phyloP scores from a whole-genome alignment of 1,140 invertebrate species.

The Drosophila nigrodunni region DNA sequence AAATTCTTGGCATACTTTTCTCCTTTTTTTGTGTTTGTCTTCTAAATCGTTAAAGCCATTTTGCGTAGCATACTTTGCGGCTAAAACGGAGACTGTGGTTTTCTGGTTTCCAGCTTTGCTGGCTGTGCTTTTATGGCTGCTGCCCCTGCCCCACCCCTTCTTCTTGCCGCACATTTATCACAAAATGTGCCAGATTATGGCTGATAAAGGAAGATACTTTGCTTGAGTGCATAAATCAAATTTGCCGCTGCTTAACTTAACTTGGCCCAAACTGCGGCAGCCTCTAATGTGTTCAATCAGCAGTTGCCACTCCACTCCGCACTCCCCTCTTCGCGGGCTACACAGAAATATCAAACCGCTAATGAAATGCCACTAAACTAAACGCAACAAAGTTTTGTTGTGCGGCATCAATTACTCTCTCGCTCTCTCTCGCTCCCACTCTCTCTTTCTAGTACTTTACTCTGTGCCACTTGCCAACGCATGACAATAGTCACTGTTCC shows the following conservation, averaged over 20 bases:
- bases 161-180: slow-evolving; percentile 58
- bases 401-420: slow-evolving; percentile 54
- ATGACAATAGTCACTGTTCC: not conserved
- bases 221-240: slow-evolving; percentile 52
- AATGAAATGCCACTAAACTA: slow-evolving; percentile 69
- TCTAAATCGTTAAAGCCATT: slow-evolving; percentile 49
- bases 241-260: slow-evolving; percentile 37
- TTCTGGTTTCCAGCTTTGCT: not conserved
- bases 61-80: slow-evolving; percentile 76
- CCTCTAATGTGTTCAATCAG: slow-evolving; percentile 18
- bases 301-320: slow-evolving; percentile 20
- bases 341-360: slow-evolving; percentile 56
- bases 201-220: slow-evolving; percentile 30
- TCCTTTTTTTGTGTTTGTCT: slow-evolving; percentile 11
- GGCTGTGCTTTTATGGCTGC: not conserved
- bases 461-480: slow-evolving; percentile 36
- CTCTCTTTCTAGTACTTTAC: too few species aligned
- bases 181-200: slow-evolving; percentile 52
- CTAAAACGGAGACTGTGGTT: slow-evolving; percentile 26
- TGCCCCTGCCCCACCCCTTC: slow-evolving; percentile 13
- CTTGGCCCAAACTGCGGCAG: slow-evolving; percentile 8
- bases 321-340: slow-evolving; percentile 6
- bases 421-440: not conserved
- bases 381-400: slow-evolving; percentile 56
- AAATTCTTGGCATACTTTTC: slow-evolving; percentile 38